phyloP scores from a whole-genome alignment of 2,113 vertebrate genomes.

The Ploceus nigricollis region DNA sequence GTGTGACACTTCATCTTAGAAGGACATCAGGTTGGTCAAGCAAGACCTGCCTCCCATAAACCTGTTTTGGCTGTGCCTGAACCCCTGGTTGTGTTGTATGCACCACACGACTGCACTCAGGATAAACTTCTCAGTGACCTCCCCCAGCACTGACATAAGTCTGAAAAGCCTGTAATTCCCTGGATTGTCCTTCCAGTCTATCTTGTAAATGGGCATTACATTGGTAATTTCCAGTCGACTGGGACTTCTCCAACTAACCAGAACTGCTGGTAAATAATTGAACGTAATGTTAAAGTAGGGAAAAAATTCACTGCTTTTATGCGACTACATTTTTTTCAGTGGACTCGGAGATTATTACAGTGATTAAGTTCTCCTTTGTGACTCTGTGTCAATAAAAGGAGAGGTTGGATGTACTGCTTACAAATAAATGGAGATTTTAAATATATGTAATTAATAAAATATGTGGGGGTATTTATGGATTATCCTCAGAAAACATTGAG shows the following conservation, averaged over 20 bases:
- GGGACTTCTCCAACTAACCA: not conserved
- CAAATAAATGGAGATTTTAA: not conserved
- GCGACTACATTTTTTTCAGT: not conserved
- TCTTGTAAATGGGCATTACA: not conserved
- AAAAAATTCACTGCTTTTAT: not conserved
- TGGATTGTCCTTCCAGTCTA: not conserved
- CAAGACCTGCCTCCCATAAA: not conserved
- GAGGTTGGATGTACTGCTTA: not conserved
- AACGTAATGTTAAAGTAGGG: not conserved
- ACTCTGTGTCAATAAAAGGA: not conserved
- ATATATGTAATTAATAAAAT: not conserved
- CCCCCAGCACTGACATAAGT: no score
- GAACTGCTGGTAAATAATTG: not conserved
- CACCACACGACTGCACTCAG: rapidly evolving
- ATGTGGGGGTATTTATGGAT: not conserved
- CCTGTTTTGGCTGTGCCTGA: not conserved
- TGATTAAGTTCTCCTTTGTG: not conserved
- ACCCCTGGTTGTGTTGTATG: not conserved
- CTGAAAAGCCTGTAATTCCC: not conserved
- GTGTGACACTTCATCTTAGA: not conserved
- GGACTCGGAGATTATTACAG: not conserved
- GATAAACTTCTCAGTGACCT: not conserved
- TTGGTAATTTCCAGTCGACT: not conserved
- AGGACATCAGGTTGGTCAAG: not conserved
- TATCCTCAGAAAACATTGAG: not conserved